A percentile compares a stretch with the other conserved stretches of the same genome.
phyloP scores from a whole-genome alignment of 2,797 vertebrate genomes.

The Spinus pinus region DNA sequence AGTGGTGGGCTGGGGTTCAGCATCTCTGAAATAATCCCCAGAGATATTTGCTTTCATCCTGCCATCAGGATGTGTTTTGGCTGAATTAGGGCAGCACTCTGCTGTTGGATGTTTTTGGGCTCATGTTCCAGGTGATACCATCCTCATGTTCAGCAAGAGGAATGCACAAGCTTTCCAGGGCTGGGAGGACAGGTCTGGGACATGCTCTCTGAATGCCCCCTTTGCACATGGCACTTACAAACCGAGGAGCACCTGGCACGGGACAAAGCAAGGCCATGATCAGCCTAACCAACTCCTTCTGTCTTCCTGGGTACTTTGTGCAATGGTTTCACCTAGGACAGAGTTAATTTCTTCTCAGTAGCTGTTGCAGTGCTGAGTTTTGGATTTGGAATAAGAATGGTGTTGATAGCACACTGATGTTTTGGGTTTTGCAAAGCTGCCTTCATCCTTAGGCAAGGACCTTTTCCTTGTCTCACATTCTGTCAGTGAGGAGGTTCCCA shows the following conservation, averaged over 20 bases:
- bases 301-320: not conserved
- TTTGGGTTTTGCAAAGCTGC: not conserved
- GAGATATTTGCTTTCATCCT: not conserved
- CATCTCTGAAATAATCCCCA: not conserved
- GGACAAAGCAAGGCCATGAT: not conserved
- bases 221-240: not conserved
- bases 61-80: not conserved
- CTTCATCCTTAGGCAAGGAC: not conserved
- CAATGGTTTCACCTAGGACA: not conserved
- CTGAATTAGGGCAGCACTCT: not conserved
- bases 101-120: rapidly evolving
- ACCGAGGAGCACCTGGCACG: rapidly evolving
- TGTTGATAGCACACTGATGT: no score
- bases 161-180: not conserved
- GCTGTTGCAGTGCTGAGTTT: not conserved
- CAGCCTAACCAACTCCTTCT: not conserved
- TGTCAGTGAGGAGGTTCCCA: not conserved
- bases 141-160: not conserved
- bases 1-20: not conserved
- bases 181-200: not conserved
- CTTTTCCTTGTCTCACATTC: not conserved
- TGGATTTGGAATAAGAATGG: not conserved
- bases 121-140: not conserved
- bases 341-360: not conserved
- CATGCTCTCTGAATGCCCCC: not conserved